Evolutionary conservation across 2,888 invertebrate species (phyloP), one percentile per base, ranked within the genome.

Genomic region (Chrysodeixis includens): DNA sequence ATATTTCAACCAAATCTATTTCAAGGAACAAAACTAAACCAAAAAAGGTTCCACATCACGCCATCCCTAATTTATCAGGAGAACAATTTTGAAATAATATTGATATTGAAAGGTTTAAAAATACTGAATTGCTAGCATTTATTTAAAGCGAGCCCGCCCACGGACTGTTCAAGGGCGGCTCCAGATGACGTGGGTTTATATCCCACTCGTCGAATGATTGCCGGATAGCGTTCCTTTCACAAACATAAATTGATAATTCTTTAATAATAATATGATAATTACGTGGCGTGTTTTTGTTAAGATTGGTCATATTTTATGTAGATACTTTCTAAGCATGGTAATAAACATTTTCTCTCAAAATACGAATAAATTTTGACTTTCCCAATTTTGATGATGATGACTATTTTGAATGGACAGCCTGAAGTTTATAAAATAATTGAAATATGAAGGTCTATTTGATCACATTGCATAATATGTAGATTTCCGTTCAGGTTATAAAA

Each of bases 91-190:
- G 6, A 44, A 44, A n/a, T 44, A 44, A n/a, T 16, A 44, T 44
- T 44, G 7, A n/a, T 44, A 16, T 14, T 46, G 46, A 49, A 49
- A 49, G 46, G 3, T 49, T 49, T 49, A 49, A 49, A 49, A 18
- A 20, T 49, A 18, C 18, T 49, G 18, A 49, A 49, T 49, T 1
- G 18, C 46, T 20, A 49, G 20, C 20, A 10, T 20, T 49, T 46
- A 18, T 49, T 49, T 49, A 49, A 49, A 12, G 18, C 18, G 10
- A 20, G 18, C 1, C 18, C 46, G 46, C 18, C 46, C 46, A 49
- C 46, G 46, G 46, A 0, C 7, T 20, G 10, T 4, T 20, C 3
- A 10, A 49, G 20, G 46, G 18, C 18, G 9, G 8, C 18, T 49
- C 2, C 16, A 20, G 7, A 46, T 18, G 46, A 20, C 46, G 46